Base-by-base conservation (phyloP, 2,797 vertebrate genomes). In the Petrocephalus sullivani region DNA sequence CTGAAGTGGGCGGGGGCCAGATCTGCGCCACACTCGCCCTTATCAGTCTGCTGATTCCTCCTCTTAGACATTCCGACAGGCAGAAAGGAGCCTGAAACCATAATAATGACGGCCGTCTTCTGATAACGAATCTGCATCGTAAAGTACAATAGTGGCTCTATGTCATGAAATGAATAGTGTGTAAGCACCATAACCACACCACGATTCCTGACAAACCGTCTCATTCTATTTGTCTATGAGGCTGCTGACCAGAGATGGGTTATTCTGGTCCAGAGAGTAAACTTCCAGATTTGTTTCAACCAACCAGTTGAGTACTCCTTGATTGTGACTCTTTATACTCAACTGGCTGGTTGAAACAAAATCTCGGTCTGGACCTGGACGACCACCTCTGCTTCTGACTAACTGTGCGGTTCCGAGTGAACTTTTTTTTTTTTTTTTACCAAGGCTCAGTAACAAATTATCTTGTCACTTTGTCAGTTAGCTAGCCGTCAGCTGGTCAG, bases 1-100 rank as follows among this genome's bases (percentile, higher is more conserved):
- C 3, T 60, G 83, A 86, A 46, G 85, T n/a, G 41, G 64, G 54
- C 4, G 9, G 53, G 2, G n/a, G 41, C 6, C 75, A 49, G 46
- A 81, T 81, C 33, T 37, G 8, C 16, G 2, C 0, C 75, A 49
- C 75, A 81, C 75, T 81, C 75, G 41, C 37, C 37, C 75, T 49
- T 81, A 81, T 81, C 75, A 49, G 16, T 49, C 75, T 23, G n/a
- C 81, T 83, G 81, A 54, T 83, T 83, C 51, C 46, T 87, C 60
- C 86, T 23, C 60, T 33, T 51, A 87, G 51, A 58, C 60, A 33
- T 33, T 85, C 86, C 60, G 46, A 81, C 41, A 81, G 41, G 46
- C 75, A 81, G 7, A 81, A 49, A 46, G 46, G 75, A 49, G 19
- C 46, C 16, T n/a, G 19, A 49, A 81, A 81, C 75, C 46, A 81